A percentile compares a stretch with the other conserved stretches of the same genome.
Evolutionary conservation across 2,797 vertebrate species (phyloP).

Genomic region (Hafferia zeledoni): DNA sequence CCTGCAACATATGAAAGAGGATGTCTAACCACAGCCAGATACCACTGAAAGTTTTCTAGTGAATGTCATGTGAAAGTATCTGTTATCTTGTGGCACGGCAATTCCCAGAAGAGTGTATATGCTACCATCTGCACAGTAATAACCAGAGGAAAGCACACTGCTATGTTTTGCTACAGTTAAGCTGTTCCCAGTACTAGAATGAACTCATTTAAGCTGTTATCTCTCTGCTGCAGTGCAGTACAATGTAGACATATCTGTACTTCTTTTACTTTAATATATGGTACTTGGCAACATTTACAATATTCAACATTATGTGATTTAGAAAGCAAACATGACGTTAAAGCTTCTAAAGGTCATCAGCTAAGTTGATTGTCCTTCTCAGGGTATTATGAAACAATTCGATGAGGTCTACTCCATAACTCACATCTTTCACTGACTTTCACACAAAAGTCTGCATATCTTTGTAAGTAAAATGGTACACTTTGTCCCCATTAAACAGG

Average conservation of each 20-base stretch:
- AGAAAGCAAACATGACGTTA: conserved; percentile 35
- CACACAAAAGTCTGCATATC: background rate
- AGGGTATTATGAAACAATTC: conserved; percentile 25
- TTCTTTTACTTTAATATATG: conserved; percentile 40
- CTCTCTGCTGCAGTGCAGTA: conserved; percentile 35
- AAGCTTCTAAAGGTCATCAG: conserved; percentile 46
- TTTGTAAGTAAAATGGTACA: background rate
- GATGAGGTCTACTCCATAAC: background rate
- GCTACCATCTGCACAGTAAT: conserved; percentile 26
- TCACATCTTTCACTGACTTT: background rate
- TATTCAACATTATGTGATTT: conserved; percentile 45
- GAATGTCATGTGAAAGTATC: conserved; percentile 43
- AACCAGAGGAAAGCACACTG: background rate
- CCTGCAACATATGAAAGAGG: background rate
- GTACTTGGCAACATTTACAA: conserved; percentile 30
- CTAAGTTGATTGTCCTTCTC: conserved; percentile 34
- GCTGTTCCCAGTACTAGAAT: conserved; percentile 17
- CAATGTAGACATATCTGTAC: conserved; percentile 27
- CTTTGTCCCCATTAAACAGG: background rate
- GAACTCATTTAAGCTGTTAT: conserved; percentile 49
- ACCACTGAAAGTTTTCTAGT: conserved; percentile 7
- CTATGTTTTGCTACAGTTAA: conserved; percentile 19
- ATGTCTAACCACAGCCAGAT: background rate
- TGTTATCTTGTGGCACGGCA: conserved; percentile 12
- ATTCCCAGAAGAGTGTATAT: conserved; percentile 6